Evolutionary conservation across 2,797 vertebrate species (phyloP), one percentile per base, ranked within the genome.

Genomic region (Karalla daura): DNA sequence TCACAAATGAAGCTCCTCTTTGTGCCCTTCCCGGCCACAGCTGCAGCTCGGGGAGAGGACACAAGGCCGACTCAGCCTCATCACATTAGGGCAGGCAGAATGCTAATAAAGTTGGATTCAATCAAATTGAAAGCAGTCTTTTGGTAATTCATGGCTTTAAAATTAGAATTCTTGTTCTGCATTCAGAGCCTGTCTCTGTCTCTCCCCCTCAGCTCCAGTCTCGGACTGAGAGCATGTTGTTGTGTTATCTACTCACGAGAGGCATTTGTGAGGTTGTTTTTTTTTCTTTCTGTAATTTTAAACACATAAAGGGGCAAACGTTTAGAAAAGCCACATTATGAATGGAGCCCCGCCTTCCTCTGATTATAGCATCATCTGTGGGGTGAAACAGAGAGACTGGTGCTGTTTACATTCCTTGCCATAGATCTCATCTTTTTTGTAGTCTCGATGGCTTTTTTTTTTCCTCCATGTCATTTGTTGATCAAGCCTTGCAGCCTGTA

Each of bases 101-200:
- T 91, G 85, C 87, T 88, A 90, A 92, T 90, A 88, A 89, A 88
- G 83, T 80, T 82, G 78, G 81, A 89, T 86, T 89, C 87, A 88
- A 89, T 89, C 85, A 89, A 80, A 86, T 88, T 90, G 87, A 88
- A 92, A 90, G 90, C 86, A 82, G 85, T 67, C 85, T 89, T 87
- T 90, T 88, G 84, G 86, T 83, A 88, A 91, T 89, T 89, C 84
- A 83, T 83, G 88, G 78, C 88, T 89, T 88, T 89, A 84, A 89
- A 89, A 89, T 89, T 88, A 72, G 83, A 89, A 86, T 85, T 88
- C 74, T 81, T 81, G 79, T 86, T 88, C 63, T 84, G 84, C 68
- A 86, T 89, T 85, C 87, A 84, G 81, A 72, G 70, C 53, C 35
- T 25, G 49, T 76, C 74, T 72, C 70, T 51, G 41, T 71, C 56